Base-by-base conservation (phyloP, 2,113 vertebrate species). In the Aplodontia rufa region DNA sequence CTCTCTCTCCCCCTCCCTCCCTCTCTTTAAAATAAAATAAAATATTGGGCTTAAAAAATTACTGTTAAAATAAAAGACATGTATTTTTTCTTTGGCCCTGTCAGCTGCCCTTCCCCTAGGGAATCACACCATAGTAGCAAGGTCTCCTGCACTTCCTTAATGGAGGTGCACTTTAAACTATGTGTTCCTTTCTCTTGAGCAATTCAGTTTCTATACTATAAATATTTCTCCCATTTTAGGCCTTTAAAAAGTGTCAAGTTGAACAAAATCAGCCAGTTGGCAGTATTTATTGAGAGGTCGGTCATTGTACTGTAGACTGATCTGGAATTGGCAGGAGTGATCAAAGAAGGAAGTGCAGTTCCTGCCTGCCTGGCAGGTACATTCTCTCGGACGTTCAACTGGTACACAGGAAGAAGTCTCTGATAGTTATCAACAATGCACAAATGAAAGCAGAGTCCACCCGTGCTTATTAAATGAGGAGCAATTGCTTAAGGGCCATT, bases 201-300 rank as follows among this genome's bases (percentile, higher is more conserved):
- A 75, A 75, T 55, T 51, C 8, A n/a, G 19, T 2, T 84, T 93
- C 64, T 66, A 72, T n/a, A 66, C 75, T 60, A 10, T 13, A 80
- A 69, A 37, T 37, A 64, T 45, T 64, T n/a, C 51, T 53, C 76
- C 40, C 32, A 64, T 26, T 74, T 68, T 64, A 83, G 75, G 14
- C 17, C 9, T 92, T 90, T 71, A 92, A 92, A 97, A 95, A 76
- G 30, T 79, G 60, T 81, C 32, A 40, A 53, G 11, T 76, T 40
- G 66, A 78, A 72, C 16, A 66, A 81, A 53, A 88, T 35, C 28
- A 24, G 32, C 19, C 78, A 32, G 9, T 53, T 16, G 26, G 60
- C 6, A 86, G 76, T 19, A 62, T 76, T 94, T 96, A 53, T 8
- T 45, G 11, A 55, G 49, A 90, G 7, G 47, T 1, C 51, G n/a